Conservation (phyloP, 2,113 vertebrate species). For the Entomyzon cyanotis region DNA sequence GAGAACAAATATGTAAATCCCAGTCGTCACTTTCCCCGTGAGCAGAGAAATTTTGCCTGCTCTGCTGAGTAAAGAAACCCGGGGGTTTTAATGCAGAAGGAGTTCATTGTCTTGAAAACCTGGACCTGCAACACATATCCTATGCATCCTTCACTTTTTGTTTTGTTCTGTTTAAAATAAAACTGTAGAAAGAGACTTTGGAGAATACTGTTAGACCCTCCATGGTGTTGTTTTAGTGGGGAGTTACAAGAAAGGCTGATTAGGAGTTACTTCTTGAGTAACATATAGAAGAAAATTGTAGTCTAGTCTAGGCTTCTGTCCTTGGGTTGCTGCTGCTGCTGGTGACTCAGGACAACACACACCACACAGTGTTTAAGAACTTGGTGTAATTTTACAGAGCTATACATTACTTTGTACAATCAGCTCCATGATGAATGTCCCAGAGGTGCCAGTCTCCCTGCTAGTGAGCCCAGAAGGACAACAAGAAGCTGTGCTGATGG, state of each 20-base stretch:
- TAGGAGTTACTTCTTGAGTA: background rate
- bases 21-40: background rate
- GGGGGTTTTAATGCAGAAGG: background rate
- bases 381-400: rapidly evolving
- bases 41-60: background rate
- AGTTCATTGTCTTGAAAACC: background rate
- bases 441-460: background rate
- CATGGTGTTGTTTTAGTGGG: background rate
- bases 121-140: background rate
- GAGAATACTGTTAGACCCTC: background rate
- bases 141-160: background rate
- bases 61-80: background rate
- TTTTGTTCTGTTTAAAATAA: background rate
- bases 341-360: background rate
- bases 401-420: rapidly evolving
- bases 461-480: background rate
- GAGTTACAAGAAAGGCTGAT: background rate
- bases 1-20: background rate
- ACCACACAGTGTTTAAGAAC: background rate
- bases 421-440: rapidly evolving
- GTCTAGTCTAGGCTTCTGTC: background rate
- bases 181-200: background rate
- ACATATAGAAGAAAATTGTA: background rate
- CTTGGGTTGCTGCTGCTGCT: background rate
- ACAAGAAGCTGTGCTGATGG: rapidly evolving